A percentile compares a stretch with the other conserved stretches of the same genome.
Evolutionary conservation across 2,888 invertebrate genomes (phyloP).

Genomic region (Sarcophaga rosellei): DNA sequence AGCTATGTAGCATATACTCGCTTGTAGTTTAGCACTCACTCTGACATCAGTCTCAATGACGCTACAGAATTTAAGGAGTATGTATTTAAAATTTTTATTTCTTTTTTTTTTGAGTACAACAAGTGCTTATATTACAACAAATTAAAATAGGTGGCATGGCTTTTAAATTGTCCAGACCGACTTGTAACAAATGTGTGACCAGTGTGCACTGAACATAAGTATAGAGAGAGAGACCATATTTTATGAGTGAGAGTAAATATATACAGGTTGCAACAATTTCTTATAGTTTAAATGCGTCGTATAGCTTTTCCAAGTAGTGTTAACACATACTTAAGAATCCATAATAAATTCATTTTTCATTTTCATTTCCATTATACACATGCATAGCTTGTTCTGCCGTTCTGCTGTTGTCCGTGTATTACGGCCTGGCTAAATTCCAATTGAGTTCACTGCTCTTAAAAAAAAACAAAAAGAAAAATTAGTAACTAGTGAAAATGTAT

Average conservation of each 20-base stretch:
- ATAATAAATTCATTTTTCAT: constrained; percentile 27
- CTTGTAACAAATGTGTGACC: too few species aligned
- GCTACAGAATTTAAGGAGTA: too few species aligned
- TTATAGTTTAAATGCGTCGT: neutral
- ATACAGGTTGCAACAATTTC: neutral
- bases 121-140: too few species aligned
- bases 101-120: too few species aligned
- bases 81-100: too few species aligned
- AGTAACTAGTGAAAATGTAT: constrained; percentile 19
- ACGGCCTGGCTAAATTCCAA: constrained; percentile 41
- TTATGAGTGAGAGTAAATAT: neutral
- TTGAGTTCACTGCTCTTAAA: constrained; percentile 63
- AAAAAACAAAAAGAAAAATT: constrained; percentile 1
- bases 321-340: neutral
- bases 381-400: neutral
- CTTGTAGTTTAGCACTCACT: too few species aligned
- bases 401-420: neutral
- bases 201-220: too few species aligned
- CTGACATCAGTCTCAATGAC: too few species aligned
- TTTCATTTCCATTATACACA: constrained; percentile 23
- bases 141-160: too few species aligned
- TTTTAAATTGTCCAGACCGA: too few species aligned
- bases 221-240: too few species aligned
- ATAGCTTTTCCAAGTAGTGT: neutral
- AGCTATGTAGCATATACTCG: too few species aligned